Conservation (phyloP, 1,140 invertebrate species). For the Zaprionus capensis region DNA sequence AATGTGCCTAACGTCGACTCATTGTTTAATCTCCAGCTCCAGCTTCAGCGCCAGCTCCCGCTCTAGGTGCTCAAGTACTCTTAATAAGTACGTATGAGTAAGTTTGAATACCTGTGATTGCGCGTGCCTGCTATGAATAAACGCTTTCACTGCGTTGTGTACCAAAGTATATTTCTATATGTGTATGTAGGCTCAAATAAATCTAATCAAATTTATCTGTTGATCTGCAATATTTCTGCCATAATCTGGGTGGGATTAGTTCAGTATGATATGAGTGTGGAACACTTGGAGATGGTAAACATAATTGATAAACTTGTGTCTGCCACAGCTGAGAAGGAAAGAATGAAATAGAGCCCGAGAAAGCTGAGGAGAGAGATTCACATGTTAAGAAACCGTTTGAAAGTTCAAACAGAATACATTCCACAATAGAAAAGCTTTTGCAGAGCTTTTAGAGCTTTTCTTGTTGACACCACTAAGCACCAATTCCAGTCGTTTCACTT, state of each 20-base stretch:
- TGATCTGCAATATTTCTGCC: background rate
- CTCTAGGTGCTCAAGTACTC: background rate
- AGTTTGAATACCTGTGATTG: background rate
- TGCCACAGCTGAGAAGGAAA: no score
- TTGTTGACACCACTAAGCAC: background rate
- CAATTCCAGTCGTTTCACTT: background rate
- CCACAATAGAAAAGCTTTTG: background rate
- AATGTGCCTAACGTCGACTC: background rate
- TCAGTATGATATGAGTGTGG: background rate
- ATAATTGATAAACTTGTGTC: background rate
- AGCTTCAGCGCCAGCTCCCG: background rate
- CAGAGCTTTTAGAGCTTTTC: background rate
- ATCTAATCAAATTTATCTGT: background rate
- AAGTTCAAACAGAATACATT: background rate
- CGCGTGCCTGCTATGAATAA: background rate
- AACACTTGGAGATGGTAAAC: background rate
- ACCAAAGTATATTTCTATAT: background rate
- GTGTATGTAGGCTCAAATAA: background rate
- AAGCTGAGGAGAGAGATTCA: no score
- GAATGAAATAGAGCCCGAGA: no score
- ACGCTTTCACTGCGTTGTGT: background rate
- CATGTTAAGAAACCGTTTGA: background rate
- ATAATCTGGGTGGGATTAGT: background rate
- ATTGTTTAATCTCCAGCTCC: background rate
- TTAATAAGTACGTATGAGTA: background rate